These are phyloP conservation scores for Porphyrio hochstetteri DNA, from an alignment of 2,113 vertebrate genomes.

Conservation along the genomic window DNA sequence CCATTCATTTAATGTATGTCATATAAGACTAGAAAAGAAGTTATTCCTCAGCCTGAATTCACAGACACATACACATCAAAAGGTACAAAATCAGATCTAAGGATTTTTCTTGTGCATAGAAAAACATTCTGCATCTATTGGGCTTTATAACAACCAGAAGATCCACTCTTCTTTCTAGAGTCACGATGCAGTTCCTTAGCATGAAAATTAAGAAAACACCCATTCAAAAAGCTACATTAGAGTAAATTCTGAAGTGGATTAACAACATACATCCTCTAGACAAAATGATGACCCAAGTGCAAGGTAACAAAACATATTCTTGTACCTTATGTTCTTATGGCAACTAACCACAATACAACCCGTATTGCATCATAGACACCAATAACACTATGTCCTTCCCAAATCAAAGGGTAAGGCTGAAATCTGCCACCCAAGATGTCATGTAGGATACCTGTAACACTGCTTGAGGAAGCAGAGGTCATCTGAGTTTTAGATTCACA, in stretches of 20 bases:
- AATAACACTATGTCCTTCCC: too few species aligned
- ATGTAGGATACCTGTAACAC: rapidly evolving
- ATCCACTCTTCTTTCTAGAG: not conserved
- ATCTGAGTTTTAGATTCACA: not conserved
- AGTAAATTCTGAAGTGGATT: not conserved
- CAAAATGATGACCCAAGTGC: not conserved
- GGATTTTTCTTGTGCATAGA: not conserved
- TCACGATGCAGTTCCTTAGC: not conserved
- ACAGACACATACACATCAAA: not conserved
- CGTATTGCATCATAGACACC: not conserved
- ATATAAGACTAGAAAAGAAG: not conserved
- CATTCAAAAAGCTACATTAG: not conserved
- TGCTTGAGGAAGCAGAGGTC: not conserved
- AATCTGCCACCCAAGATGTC: not conserved
- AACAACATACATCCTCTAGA: not conserved
- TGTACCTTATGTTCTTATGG: not conserved
- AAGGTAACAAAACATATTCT: not conserved
- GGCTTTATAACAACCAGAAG: not conserved
- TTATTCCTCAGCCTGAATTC: not conserved
- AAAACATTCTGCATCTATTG: not conserved
- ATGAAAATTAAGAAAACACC: not conserved
- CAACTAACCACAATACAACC: not conserved
- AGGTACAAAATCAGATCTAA: not conserved
- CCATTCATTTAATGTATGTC: not conserved
- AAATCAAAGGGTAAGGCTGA: not conserved